Percentiles rank a stretch among this genome's conserved stretches.
Conservation (phyloP, 2,797 vertebrate species). For the Crenuchus spilurus region DNA sequence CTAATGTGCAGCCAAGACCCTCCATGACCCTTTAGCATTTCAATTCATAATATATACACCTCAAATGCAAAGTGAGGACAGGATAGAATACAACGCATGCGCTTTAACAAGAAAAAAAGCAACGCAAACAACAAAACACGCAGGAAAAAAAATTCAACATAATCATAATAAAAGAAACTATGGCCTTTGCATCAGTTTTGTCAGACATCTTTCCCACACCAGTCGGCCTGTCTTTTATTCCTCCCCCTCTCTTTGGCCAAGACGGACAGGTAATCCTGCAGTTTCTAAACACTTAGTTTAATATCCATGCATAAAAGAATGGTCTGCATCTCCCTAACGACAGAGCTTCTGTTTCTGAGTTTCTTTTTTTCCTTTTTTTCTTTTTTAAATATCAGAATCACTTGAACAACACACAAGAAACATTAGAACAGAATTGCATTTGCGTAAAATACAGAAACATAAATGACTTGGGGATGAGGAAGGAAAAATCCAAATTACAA, state of each 20-base stretch:
- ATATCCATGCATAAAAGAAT: conserved; percentile 82
- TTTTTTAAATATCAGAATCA: conserved; percentile 76
- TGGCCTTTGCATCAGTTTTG: conserved; percentile 27
- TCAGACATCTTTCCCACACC: conserved; percentile 34
- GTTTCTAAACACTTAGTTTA: conserved; percentile 79
- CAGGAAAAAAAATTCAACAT: conserved; percentile 58
- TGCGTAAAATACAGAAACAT: conserved; percentile 61
- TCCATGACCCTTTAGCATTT: conserved; percentile 6
- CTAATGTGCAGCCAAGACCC: conserved; percentile 23
- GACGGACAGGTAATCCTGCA: conserved; percentile 73
- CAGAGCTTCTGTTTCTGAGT: conserved; percentile 68
- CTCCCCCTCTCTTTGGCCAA: conserved; percentile 66
- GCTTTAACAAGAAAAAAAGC: conserved; percentile 10
- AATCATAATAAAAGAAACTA: background rate
- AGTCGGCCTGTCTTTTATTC: conserved; percentile 53
- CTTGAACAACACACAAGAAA: conserved; percentile 75
- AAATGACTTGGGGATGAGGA: conserved; percentile 51
- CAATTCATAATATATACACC: conserved; percentile 44
- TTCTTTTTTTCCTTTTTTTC: conserved; percentile 53
- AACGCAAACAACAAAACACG: conserved; percentile 55
- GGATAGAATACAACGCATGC: conserved; percentile 53
- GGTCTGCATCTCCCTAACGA: conserved; percentile 66
- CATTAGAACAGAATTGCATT: conserved; percentile 62
- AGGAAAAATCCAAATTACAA: conserved; percentile 9
- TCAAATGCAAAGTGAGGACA: conserved; percentile 50